These are phyloP conservation scores for Tamandua tetradactyla DNA, from an alignment of 2,797 vertebrate genomes.

Conservation along the genomic window DNA sequence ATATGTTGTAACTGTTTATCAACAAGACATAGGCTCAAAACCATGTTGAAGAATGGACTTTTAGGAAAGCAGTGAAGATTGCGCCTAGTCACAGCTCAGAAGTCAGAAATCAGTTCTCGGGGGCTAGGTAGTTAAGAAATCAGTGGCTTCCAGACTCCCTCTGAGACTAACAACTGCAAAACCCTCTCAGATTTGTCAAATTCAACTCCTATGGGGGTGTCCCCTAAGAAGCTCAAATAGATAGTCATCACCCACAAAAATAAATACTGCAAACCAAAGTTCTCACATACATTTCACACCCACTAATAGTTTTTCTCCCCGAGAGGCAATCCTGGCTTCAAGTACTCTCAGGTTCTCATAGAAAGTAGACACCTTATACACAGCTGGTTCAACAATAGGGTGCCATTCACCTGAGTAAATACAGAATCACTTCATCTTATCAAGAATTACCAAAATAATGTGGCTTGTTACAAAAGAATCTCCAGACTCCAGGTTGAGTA, in stretches of 20 bases:
- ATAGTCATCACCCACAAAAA: conserved; percentile 59
- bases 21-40: background rate
- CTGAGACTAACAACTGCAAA: background rate
- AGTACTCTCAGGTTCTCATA: background rate
- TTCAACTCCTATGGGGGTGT: background rate
- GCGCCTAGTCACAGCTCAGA: background rate
- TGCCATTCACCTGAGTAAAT: background rate
- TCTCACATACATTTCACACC: background rate
- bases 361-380: background rate
- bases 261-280: conserved; percentile 69
- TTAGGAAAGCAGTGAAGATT: fast-evolving
- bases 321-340: background rate
- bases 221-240: background rate
- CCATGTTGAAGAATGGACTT: background rate
- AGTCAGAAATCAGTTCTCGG: fast-evolving
- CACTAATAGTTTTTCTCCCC: background rate
- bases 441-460: conserved; percentile 75
- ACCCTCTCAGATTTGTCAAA: background rate
- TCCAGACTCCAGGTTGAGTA: conserved; percentile 45
- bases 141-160: background rate
- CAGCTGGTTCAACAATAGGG: background rate
- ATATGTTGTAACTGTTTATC: background rate
- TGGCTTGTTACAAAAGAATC: conserved; percentile 75
- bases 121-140: background rate
- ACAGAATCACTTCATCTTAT: conserved; percentile 71